Evolutionary conservation across 2,797 vertebrate species (phyloP).

Genomic region (Lagorchestes hirsutus): DNA sequence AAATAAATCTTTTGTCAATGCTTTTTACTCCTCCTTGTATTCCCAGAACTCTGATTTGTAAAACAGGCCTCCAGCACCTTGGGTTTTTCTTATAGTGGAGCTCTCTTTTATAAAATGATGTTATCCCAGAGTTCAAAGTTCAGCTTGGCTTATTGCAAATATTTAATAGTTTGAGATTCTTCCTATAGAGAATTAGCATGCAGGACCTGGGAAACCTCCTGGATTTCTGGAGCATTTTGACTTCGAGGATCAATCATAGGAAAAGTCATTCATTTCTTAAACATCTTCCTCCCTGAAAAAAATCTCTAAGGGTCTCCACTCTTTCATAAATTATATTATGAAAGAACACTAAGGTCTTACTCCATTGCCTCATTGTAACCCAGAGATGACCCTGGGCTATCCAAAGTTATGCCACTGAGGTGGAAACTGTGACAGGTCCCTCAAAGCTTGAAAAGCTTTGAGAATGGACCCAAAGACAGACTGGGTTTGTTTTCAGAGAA

Average conservation of each 20-base stretch:
- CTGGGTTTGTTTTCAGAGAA: not conserved
- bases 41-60: constrained; percentile 58
- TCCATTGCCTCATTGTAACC: not conserved
- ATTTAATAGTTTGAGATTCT: constrained; percentile 54
- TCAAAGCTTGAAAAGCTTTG: not conserved
- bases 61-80: constrained; percentile 37
- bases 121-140: constrained; percentile 56
- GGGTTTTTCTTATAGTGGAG: constrained; percentile 52
- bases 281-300: not conserved
- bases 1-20: constrained; percentile 73
- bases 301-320: not conserved
- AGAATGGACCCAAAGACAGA: not conserved
- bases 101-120: constrained; percentile 47
- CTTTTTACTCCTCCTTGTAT: constrained; percentile 49
- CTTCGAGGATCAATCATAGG: constrained; percentile 17
- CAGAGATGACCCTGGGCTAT: not conserved
- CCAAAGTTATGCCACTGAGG: not conserved
- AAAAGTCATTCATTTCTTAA: constrained; percentile 31
- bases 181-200: constrained; percentile 13
- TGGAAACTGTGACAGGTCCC: not conserved
- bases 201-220: constrained; percentile 23
- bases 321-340: not conserved
- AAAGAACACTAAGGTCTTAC: not conserved
- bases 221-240: constrained; percentile 40
- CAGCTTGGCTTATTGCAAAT: constrained; percentile 33